Conservation (phyloP, 2,113 vertebrate species). For the Bufo bufo region DNA sequence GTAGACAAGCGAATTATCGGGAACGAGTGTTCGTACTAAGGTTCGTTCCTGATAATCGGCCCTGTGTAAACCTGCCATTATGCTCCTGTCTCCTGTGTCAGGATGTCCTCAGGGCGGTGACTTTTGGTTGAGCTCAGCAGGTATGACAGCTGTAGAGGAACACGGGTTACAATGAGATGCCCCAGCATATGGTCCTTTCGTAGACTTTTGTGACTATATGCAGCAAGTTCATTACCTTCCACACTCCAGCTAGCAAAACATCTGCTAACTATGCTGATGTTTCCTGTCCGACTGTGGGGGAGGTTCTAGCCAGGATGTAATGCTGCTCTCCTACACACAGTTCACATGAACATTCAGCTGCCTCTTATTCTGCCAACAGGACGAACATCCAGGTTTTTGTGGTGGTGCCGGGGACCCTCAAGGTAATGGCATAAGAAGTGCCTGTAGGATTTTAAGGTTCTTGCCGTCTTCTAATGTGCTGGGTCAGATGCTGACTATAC, state of each 20-base stretch:
- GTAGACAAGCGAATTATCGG: too few relatives aligned
- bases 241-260: constrained; percentile 23
- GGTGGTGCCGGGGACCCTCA: neutral
- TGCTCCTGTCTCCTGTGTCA: neutral
- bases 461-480: neutral
- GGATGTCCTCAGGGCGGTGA: neutral
- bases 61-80: neutral
- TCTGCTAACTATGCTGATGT: constrained; percentile 33
- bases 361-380: neutral
- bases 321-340: neutral
- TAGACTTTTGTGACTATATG: neutral
- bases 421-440: neutral
- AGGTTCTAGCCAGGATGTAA: constrained; percentile 37
- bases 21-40: too few relatives aligned
- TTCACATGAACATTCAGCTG: neutral
- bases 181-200: too few relatives aligned
- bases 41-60: too few relatives aligned
- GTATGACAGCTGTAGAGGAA: neutral
- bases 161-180: neutral
- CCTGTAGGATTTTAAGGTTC: neutral
- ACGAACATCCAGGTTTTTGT: neutral
- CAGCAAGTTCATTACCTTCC: constrained; percentile 23
- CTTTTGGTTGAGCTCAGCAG: constrained; percentile 16
- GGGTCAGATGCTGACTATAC: neutral
- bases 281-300: constrained; percentile 45